Base-by-base conservation (phyloP, 2,797 vertebrate genomes). In the Hozukius guyotensis region DNA sequence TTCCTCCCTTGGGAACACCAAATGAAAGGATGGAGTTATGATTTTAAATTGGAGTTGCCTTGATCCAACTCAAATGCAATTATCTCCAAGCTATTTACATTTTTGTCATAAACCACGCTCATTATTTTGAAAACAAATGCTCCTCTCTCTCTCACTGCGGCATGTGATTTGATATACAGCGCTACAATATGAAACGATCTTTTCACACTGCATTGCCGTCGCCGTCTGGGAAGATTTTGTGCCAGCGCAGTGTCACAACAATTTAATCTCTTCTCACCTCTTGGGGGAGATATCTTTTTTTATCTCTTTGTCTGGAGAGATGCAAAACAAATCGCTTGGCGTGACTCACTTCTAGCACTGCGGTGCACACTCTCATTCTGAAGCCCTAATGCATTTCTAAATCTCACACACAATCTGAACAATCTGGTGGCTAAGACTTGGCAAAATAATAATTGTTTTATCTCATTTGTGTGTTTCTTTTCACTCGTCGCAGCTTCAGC, bases 401-500 rank as follows among this genome's bases (percentile, higher is more conserved):
- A 89, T 86, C 85, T 88, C 69, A 66, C 64, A 63, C 73, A 72
- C 74, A 83, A 73, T 85, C 86, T 86, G 71, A 64, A 61, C 65
- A 88, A 88, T 87, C 77, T 76, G 46, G 56, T 87, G 70, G 63
- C 88, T 91, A 80, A 78, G 72, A 72, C 71, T 80, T 67, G 68
- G 59, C 38, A 68, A 87, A 84, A 87, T 87, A 79, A 88, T 80
- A 57, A 74, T 67, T 70, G 46, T 81, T 89, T 72, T 79, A 72
- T 84, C 71, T 81, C 31, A 75, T 80, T 85, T 88, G 61, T 89
- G 78, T 83, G 27, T 72, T 83, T 78, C 52, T 81, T 86, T 86
- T 79, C 29, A 20, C 81, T 81, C 84, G 18, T 88, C 86, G 46
- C 91, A 99, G 98, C 94, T 99, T 99, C 93, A 99, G 97, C 87